A percentile compares a stretch with the other conserved stretches of the same genome.
Conservation (phyloP, 2,113 vertebrate species). For the Dromiciops gliroides region DNA sequence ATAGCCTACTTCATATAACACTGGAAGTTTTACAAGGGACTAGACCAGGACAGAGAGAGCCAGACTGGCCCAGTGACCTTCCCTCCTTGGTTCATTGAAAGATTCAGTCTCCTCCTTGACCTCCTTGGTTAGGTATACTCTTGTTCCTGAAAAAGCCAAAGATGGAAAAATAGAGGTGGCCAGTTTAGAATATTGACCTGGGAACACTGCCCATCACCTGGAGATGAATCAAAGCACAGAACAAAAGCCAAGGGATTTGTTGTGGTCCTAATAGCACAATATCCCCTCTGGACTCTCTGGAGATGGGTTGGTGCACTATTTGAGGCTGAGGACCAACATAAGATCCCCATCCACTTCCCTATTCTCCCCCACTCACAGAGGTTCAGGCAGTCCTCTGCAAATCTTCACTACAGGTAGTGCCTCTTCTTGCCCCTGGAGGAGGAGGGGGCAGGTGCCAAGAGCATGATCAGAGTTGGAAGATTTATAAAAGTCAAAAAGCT, state of each 20-base stretch:
- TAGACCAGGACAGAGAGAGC: neutral
- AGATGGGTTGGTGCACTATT: neutral
- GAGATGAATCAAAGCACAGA: neutral
- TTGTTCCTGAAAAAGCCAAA: neutral
- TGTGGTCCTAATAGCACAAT: neutral
- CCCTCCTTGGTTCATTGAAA: neutral
- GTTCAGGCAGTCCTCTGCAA: neutral
- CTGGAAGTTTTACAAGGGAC: neutral
- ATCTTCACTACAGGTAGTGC: neutral
- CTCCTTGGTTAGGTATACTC: neutral
- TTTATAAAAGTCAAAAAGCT: neutral
- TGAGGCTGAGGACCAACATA: neutral
- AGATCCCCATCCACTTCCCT: neutral
- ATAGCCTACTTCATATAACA: neutral
- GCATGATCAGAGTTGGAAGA: neutral
- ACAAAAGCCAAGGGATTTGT: neutral
- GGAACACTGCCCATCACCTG: neutral
- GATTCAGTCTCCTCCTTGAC: neutral
- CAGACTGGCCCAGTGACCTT: neutral
- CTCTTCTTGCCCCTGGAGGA: neutral
- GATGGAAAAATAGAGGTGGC: neutral
- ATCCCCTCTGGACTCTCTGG: neutral
- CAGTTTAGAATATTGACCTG: neutral
- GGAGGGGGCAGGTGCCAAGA: neutral
- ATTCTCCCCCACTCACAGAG: neutral